These are phyloP conservation scores for Buathra laborator DNA, from an alignment of 2,888 invertebrate species.

Conservation along the genomic window DNA sequence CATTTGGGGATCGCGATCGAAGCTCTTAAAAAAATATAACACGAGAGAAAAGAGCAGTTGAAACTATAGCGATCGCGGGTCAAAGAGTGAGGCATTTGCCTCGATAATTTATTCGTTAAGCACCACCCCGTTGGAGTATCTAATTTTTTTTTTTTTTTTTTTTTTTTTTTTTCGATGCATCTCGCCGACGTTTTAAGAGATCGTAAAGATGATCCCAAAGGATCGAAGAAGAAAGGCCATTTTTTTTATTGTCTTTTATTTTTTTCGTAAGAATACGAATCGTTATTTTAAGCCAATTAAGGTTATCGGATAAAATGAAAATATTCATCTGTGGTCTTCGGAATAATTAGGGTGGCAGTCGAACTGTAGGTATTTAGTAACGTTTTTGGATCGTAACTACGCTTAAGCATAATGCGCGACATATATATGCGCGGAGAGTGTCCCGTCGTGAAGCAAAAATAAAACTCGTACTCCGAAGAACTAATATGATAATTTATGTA, in stretches of 20 bases:
- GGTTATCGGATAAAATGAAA: conserved; percentile 77
- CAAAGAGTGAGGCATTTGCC: neutral
- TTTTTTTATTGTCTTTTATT: conserved; percentile 1
- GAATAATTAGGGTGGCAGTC: conserved; percentile 63
- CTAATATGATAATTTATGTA: conserved; percentile 83
- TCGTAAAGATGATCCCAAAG: conserved; percentile 18
- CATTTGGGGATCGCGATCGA: neutral
- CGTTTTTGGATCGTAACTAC: conserved; percentile 15
- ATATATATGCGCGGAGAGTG: conserved; percentile 3
- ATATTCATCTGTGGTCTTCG: conserved; percentile 73
- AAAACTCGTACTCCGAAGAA: conserved; percentile 54
- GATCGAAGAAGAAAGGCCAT: conserved; percentile 28
- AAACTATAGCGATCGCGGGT: neutral
- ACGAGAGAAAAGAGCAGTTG: neutral
- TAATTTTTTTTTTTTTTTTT: neutral
- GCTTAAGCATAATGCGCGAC: neutral
- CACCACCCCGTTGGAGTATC: neutral
- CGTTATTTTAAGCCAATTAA: conserved; percentile 75
- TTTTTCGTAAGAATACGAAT: conserved; percentile 71
- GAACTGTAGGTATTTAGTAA: conserved; percentile 5
- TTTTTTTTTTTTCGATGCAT: neutral
- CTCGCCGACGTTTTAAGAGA: neutral
- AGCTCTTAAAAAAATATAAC: conserved; percentile 62
- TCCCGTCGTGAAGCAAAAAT: conserved; percentile 37
- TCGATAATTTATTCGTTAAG: conserved; percentile 31